Percentiles rank a stretch among this genome's conserved stretches.
Conservation (phyloP, 2,797 vertebrate species). For the Danio aesculapii region DNA sequence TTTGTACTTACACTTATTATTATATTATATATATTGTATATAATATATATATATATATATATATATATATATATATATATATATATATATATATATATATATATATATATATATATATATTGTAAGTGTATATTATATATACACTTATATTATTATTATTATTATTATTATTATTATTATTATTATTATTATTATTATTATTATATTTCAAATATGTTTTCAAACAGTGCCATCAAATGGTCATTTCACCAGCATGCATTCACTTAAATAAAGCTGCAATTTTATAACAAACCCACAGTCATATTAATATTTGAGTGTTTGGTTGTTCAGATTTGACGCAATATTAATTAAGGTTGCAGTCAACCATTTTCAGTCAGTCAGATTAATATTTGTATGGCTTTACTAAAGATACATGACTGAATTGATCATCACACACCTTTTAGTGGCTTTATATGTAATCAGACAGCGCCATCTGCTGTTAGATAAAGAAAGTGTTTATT, state of each 20-base stretch:
- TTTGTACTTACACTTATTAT: slow-evolving; percentile 4
- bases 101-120: no score
- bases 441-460: background rate
- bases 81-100: no score
- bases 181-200: background rate
- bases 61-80: no score
- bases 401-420: background rate
- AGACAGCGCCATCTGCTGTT: slow-evolving; percentile 47
- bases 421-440: background rate
- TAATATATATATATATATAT: no score
- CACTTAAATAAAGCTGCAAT: background rate
- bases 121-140: no score
- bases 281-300: background rate
- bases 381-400: background rate
- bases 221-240: slow-evolving; percentile 57
- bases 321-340: background rate
- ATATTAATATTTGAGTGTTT: background rate
- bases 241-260: background rate
- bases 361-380: background rate
- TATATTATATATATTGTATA: no score
- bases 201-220: slow-evolving; percentile 29
- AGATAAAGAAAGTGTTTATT: background rate
- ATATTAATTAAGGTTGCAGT: background rate
- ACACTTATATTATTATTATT: background rate
- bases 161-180: background rate